phyloP scores from a whole-genome alignment of 53 echinoderm and acorn worm genomes.

The Holothuria scabra region DNA sequence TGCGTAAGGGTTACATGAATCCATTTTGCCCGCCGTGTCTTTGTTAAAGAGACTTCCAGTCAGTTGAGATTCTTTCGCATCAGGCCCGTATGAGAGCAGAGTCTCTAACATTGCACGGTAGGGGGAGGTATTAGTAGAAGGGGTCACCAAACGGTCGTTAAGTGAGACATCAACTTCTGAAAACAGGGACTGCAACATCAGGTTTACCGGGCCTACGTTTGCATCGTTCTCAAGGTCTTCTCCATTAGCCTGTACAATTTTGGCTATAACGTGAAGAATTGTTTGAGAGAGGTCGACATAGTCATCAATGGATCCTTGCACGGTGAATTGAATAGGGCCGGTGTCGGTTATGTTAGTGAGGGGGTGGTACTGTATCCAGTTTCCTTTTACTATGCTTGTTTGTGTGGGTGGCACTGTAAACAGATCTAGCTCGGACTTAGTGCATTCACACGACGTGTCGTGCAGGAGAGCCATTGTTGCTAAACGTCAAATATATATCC shows the following conservation, averaged over 20 bases:
- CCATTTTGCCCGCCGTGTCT: constrained; percentile 47
- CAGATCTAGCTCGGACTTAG: too few species aligned
- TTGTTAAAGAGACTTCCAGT: constrained; percentile 59
- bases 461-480: too few species aligned
- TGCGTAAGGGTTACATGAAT: background rate
- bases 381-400: too few species aligned
- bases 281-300: too few species aligned
- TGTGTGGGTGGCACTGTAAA: too few species aligned
- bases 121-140: constrained; percentile 60
- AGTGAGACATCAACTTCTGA: constrained; percentile 67
- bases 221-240: constrained; percentile 44
- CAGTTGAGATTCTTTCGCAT: constrained; percentile 65
- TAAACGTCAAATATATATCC: too few species aligned
- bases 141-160: constrained; percentile 61
- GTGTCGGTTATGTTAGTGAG: too few species aligned
- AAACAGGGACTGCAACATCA: constrained; percentile 64
- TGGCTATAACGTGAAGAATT: constrained; percentile 51
- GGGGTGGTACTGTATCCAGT: too few species aligned
- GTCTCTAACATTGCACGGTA: constrained; percentile 69
- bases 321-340: constrained; percentile 48
- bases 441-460: too few species aligned
- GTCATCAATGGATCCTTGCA: too few species aligned
- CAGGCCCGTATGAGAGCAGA: constrained; percentile 54
- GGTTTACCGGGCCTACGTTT: constrained; percentile 59
- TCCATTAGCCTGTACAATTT: constrained; percentile 52